Base-by-base conservation (phyloP, 1,140 invertebrate genomes). In the Cecropterus lyciades region DNA sequence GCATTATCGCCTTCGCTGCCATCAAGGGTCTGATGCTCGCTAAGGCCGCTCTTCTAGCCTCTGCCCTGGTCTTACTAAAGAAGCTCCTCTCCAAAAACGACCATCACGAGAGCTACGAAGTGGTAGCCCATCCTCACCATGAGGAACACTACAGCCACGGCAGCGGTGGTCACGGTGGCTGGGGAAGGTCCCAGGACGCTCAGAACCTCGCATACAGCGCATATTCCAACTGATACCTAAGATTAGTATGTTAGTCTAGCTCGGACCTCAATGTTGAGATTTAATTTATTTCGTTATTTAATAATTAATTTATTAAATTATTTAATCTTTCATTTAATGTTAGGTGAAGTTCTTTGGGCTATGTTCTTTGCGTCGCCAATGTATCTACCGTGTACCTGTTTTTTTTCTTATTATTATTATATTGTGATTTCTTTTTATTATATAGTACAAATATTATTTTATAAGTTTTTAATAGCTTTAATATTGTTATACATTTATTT, bases 21-120 rank as follows among this genome's bases (percentile, higher is more conserved):
- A 94, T 97, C 93, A 97, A 97, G 93, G 96, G 96, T 56, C 93
- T 97, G 56, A 89, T 97, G 69, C 93, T 97, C 66, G 96, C 96
- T 72, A 97, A 97, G 89, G 94, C 97, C 43, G 96, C 96, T 5
- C 93, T 97, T 9, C 93, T 97, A 53, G 93, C 97, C 59, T 95
- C 95, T 59, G 94, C 93, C 46, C 93, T 97, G 59, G 94, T 97
- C 46, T 95, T 95, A 1, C 91, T 97, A 59, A 96, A 97, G 93
- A 97, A 97, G 80, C 91, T 97, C 0, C 87, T 97, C n/a, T 93
- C 93, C 52, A 96, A 96, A 73, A 92, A 93, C 20, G 94, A 94
- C 49, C 93, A 94, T 51, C 94, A 94, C 62, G 94, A 95, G 70
- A 95, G 94, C 79, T 97, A 96, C 82, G 96, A 97, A 78, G 95